These are phyloP conservation scores for Sebastes paucispinis DNA, from an alignment of 2,797 vertebrate genomes.

Conservation along the genomic window DNA sequence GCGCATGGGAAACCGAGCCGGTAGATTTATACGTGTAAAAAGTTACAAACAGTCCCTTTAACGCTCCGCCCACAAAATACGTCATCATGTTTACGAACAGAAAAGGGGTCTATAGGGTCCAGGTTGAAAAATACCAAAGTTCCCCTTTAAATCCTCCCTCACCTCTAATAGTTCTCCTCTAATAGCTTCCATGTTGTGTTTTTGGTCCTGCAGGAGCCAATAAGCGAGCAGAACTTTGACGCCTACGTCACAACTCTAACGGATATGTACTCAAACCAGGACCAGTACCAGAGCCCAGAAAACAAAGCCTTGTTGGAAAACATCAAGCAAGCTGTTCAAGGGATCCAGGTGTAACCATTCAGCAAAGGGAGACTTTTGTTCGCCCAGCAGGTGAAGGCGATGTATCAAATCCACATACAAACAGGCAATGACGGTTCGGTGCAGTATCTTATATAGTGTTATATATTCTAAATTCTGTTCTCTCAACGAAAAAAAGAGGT, in stretches of 20 bases:
- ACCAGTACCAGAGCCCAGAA: constrained; percentile 98
- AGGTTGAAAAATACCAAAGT: no score
- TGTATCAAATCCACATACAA: constrained; percentile 40
- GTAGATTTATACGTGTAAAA: no score
- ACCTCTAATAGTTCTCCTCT: not conserved
- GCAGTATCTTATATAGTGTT: constrained; percentile 94
- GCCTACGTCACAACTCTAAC: constrained; percentile 98
- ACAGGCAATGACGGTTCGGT: constrained; percentile 81
- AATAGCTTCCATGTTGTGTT: not conserved
- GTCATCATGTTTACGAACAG: no score
- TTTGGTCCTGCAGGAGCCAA: constrained; percentile 89
- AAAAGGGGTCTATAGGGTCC: no score
- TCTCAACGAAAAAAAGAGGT: constrained; percentile 80
- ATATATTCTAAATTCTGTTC: constrained; percentile 91
- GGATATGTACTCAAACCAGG: constrained; percentile 98
- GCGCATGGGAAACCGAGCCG: no score
- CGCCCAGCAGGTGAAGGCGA: constrained; percentile 44
- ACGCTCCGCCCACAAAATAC: no score
- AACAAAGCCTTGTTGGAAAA: constrained; percentile 99
- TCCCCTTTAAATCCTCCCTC: not conserved
- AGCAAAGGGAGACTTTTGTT: constrained; percentile 72
- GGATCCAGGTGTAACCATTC: constrained; percentile 96
- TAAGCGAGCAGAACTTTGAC: constrained; percentile 99
- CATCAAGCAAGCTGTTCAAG: constrained; percentile 99
- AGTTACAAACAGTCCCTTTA: no score